Percentiles rank a stretch among this genome's conserved stretches.
These are phyloP conservation scores for Mythimna pallens DNA, from an alignment of 2,888 invertebrate genomes.

Conservation along the genomic window DNA sequence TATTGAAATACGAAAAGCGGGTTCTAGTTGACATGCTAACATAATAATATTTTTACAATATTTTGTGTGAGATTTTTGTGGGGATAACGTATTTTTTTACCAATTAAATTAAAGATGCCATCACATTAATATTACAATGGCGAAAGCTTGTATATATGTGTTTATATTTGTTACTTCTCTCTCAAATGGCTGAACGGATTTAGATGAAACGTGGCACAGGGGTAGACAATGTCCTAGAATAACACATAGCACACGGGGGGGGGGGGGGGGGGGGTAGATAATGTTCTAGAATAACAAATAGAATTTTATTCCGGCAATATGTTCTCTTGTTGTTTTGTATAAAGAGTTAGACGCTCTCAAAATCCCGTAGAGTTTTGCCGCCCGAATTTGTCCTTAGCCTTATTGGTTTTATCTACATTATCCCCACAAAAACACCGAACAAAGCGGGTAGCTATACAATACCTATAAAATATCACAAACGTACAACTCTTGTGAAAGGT, in stretches of 20 bases:
- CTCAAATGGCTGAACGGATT: too few relatives aligned
- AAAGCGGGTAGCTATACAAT: slow-evolving; percentile 57
- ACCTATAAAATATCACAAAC: slow-evolving; percentile 75
- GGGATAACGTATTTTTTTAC: slow-evolving; percentile 10
- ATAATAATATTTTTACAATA: slow-evolving; percentile 68
- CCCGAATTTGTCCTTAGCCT: not conserved
- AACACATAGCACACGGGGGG: too few relatives aligned
- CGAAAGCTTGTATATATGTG: too few relatives aligned
- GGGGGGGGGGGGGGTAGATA: too few relatives aligned
- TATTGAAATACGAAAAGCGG: slow-evolving; percentile 59
- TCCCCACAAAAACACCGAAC: slow-evolving; percentile 47
- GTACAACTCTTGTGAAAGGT: slow-evolving; percentile 58
- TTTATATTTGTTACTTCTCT: too few relatives aligned
- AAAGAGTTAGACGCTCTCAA: not conserved
- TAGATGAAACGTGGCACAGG: too few relatives aligned
- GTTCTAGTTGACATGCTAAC: slow-evolving; percentile 62
- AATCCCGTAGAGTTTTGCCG: not conserved
- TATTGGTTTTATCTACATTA: slow-evolving; percentile 3
- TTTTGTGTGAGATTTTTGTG: slow-evolving; percentile 45
- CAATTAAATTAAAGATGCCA: too few relatives aligned
- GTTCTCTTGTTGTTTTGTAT: not conserved
- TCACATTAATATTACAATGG: too few relatives aligned
- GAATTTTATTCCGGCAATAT: too few relatives aligned
- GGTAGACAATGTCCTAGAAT: too few relatives aligned
- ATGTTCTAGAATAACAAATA: too few relatives aligned